Evolutionary conservation across 2,797 vertebrate genomes (phyloP).

Genomic region (Phrynocephalus forsythii): DNA sequence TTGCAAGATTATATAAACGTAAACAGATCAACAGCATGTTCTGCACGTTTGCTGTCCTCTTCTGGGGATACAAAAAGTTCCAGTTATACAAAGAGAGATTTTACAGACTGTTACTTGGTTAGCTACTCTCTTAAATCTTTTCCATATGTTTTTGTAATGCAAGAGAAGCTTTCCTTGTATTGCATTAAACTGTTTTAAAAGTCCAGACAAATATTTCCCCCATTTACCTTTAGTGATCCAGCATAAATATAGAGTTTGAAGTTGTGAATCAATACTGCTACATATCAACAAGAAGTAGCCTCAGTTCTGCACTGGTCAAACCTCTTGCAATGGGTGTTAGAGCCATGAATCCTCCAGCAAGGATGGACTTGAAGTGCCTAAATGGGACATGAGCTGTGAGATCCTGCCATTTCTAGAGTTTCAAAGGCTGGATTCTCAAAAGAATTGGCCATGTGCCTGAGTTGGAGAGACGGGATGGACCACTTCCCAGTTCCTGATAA

Average conservation of each 20-base stretch:
- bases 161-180: slow-evolving; percentile 10
- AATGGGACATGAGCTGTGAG: too few relatives aligned
- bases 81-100: not conserved
- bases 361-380: too few relatives aligned
- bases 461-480: too few relatives aligned
- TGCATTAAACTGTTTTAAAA: not conserved
- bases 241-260: not conserved
- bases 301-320: not conserved
- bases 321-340: too few relatives aligned
- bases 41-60: not conserved
- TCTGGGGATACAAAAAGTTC: not conserved
- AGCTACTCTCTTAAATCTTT: not conserved
- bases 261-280: not conserved
- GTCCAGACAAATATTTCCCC: not conserved
- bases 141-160: not conserved
- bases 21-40: not conserved
- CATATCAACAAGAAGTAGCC: too few relatives aligned
- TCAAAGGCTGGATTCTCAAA: too few relatives aligned
- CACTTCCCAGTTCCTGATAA: too few relatives aligned
- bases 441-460: too few relatives aligned
- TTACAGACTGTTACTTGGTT: not conserved
- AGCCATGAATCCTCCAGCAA: too few relatives aligned
- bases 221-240: slow-evolving; percentile 12
- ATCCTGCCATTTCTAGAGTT: too few relatives aligned
- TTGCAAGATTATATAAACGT: not conserved